Percentiles rank a stretch among this genome's conserved stretches.
phyloP scores from a whole-genome alignment of 2,888 invertebrate species.

The Aporophyla lueneburgensis region DNA sequence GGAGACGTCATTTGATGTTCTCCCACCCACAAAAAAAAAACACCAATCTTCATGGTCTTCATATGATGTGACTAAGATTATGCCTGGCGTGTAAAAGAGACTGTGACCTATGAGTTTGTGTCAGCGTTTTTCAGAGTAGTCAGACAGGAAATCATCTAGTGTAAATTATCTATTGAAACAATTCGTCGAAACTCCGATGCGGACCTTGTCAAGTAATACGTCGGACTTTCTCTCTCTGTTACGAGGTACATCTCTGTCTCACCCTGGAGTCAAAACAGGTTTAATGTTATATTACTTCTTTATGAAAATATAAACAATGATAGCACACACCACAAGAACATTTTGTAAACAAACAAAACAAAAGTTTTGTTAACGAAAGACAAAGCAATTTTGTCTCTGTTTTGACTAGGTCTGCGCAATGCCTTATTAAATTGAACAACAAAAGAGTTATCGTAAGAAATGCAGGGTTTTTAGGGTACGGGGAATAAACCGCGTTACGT shows the following conservation, averaged over 20 bases:
- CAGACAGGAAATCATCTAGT: too few relatives aligned
- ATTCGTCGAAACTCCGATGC: too few relatives aligned
- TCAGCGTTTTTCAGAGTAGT: too few relatives aligned
- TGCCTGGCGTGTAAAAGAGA: too few relatives aligned
- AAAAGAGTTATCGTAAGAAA: background rate
- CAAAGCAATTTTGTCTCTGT: background rate
- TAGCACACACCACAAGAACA: background rate
- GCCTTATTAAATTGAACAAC: background rate
- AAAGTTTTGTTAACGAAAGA: slow-evolving; percentile 18
- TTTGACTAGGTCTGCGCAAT: background rate
- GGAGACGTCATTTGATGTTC: too few relatives aligned
- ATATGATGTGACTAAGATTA: too few relatives aligned
- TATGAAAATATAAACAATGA: background rate
- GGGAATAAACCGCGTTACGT: too few relatives aligned
- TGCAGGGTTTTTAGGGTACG: too few relatives aligned
- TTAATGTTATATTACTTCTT: background rate
- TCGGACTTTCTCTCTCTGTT: background rate
- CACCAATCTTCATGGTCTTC: too few relatives aligned
- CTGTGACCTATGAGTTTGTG: too few relatives aligned
- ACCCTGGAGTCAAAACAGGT: background rate
- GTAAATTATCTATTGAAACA: too few relatives aligned
- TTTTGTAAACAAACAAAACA: background rate
- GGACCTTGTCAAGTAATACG: background rate
- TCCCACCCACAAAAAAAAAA: too few relatives aligned
- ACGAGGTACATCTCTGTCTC: background rate